A percentile compares a stretch with the other conserved stretches of the same genome.
phyloP scores from a whole-genome alignment of 2,797 vertebrate species.

The Pipistrellus kuhlii region DNA sequence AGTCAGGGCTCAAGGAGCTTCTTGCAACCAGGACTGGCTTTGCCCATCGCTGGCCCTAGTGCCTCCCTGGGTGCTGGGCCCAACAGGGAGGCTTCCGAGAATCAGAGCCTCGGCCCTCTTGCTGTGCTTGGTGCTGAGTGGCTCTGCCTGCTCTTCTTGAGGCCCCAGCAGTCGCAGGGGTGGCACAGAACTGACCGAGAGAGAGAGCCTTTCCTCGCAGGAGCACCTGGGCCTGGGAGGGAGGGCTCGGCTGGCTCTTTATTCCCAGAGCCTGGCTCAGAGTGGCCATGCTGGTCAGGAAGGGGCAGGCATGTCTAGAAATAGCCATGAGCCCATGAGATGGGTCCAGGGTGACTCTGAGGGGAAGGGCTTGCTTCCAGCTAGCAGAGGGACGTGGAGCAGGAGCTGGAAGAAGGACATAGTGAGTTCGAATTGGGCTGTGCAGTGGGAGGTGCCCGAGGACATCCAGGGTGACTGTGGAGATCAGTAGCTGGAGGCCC shows the following conservation, averaged over 20 bases:
- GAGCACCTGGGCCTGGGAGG: neutral
- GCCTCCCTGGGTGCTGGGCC: neutral
- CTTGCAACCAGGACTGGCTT: neutral
- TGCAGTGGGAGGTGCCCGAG: neutral
- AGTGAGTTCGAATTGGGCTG: neutral
- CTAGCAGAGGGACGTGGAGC: neutral
- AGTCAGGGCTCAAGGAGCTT: neutral
- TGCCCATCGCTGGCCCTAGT: neutral
- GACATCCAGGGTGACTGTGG: neutral
- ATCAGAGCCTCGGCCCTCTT: neutral
- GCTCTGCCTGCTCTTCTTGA: neutral
- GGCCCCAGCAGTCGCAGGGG: neutral
- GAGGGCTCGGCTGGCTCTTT: neutral
- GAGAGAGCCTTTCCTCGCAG: neutral
- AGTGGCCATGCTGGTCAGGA: neutral
- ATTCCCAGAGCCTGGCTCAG: neutral
- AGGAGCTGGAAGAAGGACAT: neutral
- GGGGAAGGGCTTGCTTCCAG: neutral
- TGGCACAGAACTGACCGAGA: neutral
- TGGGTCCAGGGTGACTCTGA: neutral
- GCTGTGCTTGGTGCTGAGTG: neutral
- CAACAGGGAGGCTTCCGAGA: neutral
- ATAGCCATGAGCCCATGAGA: neutral
- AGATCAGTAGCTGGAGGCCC: neutral
- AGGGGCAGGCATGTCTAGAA: neutral